Evolutionary conservation across 2,797 vertebrate species (phyloP), one percentile per base, ranked within the genome.

Genomic region (Eupleurogrammus muticus): DNA sequence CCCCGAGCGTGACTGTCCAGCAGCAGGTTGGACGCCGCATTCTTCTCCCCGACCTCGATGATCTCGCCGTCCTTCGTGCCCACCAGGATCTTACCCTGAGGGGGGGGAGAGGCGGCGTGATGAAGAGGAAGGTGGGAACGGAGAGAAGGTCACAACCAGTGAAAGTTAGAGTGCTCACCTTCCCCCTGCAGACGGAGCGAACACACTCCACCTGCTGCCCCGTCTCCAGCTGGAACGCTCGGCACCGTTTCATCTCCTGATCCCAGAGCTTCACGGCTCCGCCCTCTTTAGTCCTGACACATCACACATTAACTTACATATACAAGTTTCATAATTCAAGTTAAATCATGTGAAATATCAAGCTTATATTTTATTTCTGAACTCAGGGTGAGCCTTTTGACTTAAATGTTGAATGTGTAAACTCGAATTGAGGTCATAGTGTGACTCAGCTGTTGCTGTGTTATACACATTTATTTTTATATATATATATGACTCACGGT

Each of bases 11-110:
- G 97, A 17, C 96, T 96, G 70, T 97, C 96, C 68, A 97, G 96
- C 83, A 99, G 87, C 67, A 97, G 94, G 90, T 98, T 99, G 44
- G 96, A 99, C 47, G 96, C 97, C 0, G 96, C 97, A 0, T 97
- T 99, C 94, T 98, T 98, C 87, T 99, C 97, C 73, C 97, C 97
- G 47, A 99, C 96, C 92, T 99, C 97, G 48, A 99, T 95, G 82
- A 99, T 97, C 93, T 98, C 97, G 1, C 97, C 96, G 16, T 98
- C 96, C 90, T 98, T 98, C 1, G 96, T 98, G 75, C 97, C 97
- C 69, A 98, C 96, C 78, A 99, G 91, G 83, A 99, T 97, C 87
- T 99, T 99, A 3, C 97, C 97, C 97, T 98, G 82, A 69, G 46
- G 58, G 21, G 17, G 64, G 40, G 11, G 24, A 61, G 7, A 28